Evolutionary conservation across 2,888 invertebrate genomes (phyloP).

Genomic region (Drosophila prostipennis): DNA sequence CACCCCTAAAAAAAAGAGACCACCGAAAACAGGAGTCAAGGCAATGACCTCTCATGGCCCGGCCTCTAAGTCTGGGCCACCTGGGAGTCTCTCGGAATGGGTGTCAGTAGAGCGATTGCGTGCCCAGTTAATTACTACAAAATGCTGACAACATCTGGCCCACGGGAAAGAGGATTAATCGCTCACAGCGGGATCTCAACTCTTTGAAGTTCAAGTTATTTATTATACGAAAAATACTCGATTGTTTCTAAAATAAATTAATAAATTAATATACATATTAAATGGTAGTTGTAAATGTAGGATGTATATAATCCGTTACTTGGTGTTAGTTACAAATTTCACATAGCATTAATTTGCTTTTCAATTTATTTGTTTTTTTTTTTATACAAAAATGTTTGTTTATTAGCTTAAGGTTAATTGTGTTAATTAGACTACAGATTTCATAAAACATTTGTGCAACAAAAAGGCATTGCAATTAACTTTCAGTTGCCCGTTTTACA

Average conservation of each 20-base stretch:
- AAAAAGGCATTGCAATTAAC: conserved; percentile 76
- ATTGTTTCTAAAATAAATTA: conserved; percentile 69
- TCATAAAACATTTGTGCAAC: conserved; percentile 78
- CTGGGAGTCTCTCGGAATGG: conserved; percentile 49
- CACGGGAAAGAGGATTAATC: conserved; percentile 1
- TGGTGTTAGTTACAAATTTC: conserved; percentile 80
- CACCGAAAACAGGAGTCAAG: conserved; percentile 35
- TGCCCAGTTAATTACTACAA: conserved; percentile 64
- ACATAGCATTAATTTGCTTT: conserved; percentile 50
- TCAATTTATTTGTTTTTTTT: conserved; percentile 52
- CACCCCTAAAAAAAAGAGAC: conserved; percentile 65
- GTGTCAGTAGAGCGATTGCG: conserved; percentile 56
- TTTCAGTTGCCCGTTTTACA: conserved; percentile 52
- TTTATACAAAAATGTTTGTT: conserved; percentile 68
- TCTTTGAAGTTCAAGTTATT: conserved; percentile 66
- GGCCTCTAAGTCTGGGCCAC: conserved; percentile 27
- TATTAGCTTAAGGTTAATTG: conserved; percentile 64
- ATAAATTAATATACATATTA: conserved; percentile 59
- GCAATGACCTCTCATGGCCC: conserved; percentile 61
- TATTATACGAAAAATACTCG: conserved; percentile 76
- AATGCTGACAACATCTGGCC: conserved; percentile 63
- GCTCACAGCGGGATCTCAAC: conserved; percentile 13
- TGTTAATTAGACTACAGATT: conserved; percentile 73
- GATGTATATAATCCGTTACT: conserved; percentile 61
- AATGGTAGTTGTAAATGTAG: conserved; percentile 45